These are phyloP conservation scores for Oceanites oceanicus DNA, from an alignment of 2,113 vertebrate genomes.

Conservation along the genomic window DNA sequence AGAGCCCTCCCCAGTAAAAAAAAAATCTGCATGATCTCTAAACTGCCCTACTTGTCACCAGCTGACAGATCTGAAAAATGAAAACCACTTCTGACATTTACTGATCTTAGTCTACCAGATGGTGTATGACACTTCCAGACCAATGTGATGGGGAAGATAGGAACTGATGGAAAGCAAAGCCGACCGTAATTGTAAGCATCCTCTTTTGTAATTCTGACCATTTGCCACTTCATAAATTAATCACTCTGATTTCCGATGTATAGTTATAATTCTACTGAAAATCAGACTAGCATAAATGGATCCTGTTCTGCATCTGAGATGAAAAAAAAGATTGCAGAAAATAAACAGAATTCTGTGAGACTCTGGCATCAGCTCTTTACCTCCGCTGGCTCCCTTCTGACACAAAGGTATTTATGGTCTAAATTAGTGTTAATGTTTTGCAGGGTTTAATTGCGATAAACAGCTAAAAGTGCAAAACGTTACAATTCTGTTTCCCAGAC, in stretches of 20 bases:
- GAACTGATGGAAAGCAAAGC: slow-evolving; percentile 24
- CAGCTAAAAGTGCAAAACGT: slow-evolving; percentile 28
- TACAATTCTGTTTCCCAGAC: slow-evolving; percentile 9
- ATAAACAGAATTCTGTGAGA: background rate
- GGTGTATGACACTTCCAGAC: slow-evolving; percentile 29
- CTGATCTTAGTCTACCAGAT: slow-evolving; percentile 34
- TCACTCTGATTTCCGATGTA: background rate
- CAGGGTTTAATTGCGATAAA: slow-evolving; percentile 24
- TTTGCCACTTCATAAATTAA: slow-evolving; percentile 54
- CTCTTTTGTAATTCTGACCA: slow-evolving; percentile 40
- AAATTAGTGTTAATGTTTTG: slow-evolving; percentile 29
- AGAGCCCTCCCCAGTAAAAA: background rate
- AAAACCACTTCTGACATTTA: slow-evolving; percentile 34
- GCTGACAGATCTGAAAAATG: slow-evolving; percentile 15
- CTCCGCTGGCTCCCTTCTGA: background rate
- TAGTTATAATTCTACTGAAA: background rate
- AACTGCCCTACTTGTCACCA: slow-evolving; percentile 16
- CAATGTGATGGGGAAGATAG: background rate
- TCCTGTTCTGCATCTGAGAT: background rate
- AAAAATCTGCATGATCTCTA: background rate
- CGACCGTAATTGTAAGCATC: background rate
- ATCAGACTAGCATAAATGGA: background rate
- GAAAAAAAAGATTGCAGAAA: background rate
- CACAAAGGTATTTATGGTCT: background rate
- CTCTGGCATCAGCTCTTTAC: background rate